phyloP scores from a whole-genome alignment of 1,140 invertebrate species.

The Heterodera carotae region DNA sequence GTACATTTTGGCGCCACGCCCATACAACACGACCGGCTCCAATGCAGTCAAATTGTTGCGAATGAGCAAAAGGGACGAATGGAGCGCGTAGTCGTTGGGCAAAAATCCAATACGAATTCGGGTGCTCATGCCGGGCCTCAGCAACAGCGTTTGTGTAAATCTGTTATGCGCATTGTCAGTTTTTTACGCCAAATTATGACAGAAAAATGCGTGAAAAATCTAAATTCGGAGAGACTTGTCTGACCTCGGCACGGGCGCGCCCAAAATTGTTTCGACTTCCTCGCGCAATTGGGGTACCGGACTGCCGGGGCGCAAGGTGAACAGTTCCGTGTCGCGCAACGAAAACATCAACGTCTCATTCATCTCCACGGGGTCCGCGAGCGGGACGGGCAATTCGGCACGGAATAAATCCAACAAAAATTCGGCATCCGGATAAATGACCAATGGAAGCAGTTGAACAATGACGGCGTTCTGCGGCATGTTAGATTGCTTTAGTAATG shows the following conservation, averaged over 20 bases:
- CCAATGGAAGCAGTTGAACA: conserved; percentile 69
- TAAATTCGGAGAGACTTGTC: no score
- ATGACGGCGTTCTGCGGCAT: conserved; percentile 62
- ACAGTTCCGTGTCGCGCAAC: conserved; percentile 68
- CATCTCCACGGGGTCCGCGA: conserved; percentile 56
- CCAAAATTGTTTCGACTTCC: conserved; percentile 67
- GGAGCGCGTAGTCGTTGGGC: conserved; percentile 68
- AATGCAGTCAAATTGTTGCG: conserved; percentile 90
- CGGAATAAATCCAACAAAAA: conserved; percentile 67
- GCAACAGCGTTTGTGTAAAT: conserved; percentile 68
- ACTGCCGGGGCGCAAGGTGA: conserved; percentile 66
- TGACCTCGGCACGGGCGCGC: conserved; percentile 59
- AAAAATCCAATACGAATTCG: conserved; percentile 69
- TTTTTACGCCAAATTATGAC: no score
- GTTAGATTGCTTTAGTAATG: neutral
- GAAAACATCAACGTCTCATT: conserved; percentile 69
- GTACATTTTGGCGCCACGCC: conserved; percentile 77
- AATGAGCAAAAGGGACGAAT: conserved; percentile 70
- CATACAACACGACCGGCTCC: conserved; percentile 80
- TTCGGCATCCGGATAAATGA: conserved; percentile 69
- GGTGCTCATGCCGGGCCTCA: conserved; percentile 68
- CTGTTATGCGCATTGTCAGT: conserved; percentile 11
- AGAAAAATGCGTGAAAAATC: no score
- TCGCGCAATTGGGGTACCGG: conserved; percentile 66
- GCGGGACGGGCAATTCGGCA: conserved; percentile 49